Evolutionary conservation across 2,797 vertebrate genomes (phyloP).

Genomic region (Erethizon dorsatum): DNA sequence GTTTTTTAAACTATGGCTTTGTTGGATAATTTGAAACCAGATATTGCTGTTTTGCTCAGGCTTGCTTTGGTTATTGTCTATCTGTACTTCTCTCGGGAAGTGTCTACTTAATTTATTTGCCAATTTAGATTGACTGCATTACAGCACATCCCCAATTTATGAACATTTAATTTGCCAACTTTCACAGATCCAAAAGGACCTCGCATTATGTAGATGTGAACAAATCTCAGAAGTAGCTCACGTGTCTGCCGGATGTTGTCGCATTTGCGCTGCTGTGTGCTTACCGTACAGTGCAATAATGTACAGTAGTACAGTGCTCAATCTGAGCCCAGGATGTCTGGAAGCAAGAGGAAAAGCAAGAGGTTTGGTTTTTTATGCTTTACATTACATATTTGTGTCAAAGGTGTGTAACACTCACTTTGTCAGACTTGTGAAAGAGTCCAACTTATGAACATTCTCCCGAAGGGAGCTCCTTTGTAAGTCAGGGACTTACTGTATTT

Average conservation of each 20-base stretch:
- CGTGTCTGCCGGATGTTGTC: neutral
- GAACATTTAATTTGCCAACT: neutral
- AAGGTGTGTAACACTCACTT: neutral
- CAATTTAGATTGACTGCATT: neutral
- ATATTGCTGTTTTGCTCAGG: neutral
- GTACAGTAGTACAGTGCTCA: neutral
- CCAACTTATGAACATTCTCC: neutral
- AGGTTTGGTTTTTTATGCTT: neutral
- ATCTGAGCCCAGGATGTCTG: neutral
- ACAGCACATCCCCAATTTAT: no score
- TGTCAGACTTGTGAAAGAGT: neutral
- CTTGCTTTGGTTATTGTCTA: neutral
- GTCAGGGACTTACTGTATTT: neutral
- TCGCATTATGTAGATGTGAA: neutral
- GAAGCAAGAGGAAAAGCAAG: neutral
- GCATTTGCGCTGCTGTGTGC: neutral
- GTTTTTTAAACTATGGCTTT: neutral
- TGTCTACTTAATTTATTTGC: neutral
- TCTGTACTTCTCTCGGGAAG: neutral
- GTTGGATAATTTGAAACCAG: neutral
- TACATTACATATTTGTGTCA: neutral
- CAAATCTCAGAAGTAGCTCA: neutral
- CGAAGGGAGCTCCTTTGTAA: neutral
- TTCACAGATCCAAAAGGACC: neutral
- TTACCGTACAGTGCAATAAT: rapidly evolving